Base-by-base conservation (phyloP, 2,888 invertebrate species). In the Acrocyrtus sp. region DNA sequence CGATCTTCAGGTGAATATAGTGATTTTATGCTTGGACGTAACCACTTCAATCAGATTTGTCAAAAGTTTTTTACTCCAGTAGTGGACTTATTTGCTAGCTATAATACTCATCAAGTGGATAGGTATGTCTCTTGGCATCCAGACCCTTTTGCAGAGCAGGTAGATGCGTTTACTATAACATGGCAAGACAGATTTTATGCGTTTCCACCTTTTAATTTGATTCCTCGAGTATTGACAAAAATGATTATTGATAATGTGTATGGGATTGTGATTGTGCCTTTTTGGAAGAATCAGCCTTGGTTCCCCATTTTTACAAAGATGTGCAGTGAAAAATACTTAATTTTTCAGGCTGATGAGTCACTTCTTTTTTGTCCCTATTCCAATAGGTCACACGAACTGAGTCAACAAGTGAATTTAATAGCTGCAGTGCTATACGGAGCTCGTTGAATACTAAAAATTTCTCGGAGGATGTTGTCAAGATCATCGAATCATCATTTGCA, bases 1-100 rank as follows among this genome's bases (percentile, higher is more conserved):
- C 1, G 65, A 1, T 47, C 12, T 8, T 21, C 26, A 47, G 17
- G 17, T 3, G 56, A 56, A 27, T 6, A 29, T 21, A 63, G 17
- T 43, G 67, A 67, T 47, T 66, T 41, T 2, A 22, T 19, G 10
- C 29, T 63, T 27, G 53, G 22, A 1, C 29, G 12, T 21, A 3
- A 26, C 2, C 6, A 3, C 5, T 51, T 5, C 26, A 24, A 2
- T 1, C 22, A 3, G 17, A 61, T 74, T n/a, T 15, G 21, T 10
- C 2, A 1, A 2, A 15, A 3, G 5, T 51, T 74, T 1, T 53
- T 43, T 1, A 17, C 1, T 19, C 75, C 75, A 15, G 39, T 48
- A 1, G 60, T 75, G 19, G 72, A 75, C 43, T 45, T 75, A 5
- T 75, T 75, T 72, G 75, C 75, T 0, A 56, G 39, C 19, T 26